These are phyloP conservation scores for Pycnonotus jocosus DNA, from an alignment of 2,113 vertebrate species.

Conservation along the genomic window DNA sequence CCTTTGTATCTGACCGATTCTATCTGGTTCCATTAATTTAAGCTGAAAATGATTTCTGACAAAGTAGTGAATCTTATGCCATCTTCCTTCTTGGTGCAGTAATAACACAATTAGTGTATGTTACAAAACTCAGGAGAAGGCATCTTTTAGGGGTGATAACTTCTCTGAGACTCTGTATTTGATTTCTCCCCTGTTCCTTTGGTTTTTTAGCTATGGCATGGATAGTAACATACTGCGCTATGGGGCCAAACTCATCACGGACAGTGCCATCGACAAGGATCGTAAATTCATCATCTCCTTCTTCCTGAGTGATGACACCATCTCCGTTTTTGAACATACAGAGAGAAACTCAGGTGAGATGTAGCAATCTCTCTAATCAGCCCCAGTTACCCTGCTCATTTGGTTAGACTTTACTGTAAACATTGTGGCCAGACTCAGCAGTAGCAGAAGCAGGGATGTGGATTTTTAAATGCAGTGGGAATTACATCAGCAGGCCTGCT, in stretches of 20 bases:
- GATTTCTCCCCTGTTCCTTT: neutral
- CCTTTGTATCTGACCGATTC: neutral
- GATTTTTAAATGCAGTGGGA: neutral
- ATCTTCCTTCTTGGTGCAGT: neutral
- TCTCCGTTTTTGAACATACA: conserved; percentile 79
- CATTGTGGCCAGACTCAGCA: neutral
- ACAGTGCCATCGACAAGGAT: conserved; percentile 62
- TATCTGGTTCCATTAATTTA: neutral
- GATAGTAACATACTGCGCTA: conserved; percentile 81
- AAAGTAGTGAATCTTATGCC: neutral
- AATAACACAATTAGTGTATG: neutral
- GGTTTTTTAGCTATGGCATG: conserved; percentile 68
- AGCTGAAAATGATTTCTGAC: neutral
- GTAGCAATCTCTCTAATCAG: neutral
- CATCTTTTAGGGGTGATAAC: neutral
- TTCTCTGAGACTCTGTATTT: neutral
- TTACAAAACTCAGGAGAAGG: neutral
- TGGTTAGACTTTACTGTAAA: neutral
- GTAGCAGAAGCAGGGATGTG: neutral
- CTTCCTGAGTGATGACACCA: conserved; percentile 83
- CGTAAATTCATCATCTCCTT: conserved; percentile 83
- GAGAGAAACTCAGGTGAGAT: conserved; percentile 84
- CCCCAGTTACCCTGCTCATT: neutral
- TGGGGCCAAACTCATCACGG: conserved; percentile 74
- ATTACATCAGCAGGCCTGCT: neutral